Conservation (phyloP, 1,140 invertebrate genomes). For the Brachionus angularis region DNA sequence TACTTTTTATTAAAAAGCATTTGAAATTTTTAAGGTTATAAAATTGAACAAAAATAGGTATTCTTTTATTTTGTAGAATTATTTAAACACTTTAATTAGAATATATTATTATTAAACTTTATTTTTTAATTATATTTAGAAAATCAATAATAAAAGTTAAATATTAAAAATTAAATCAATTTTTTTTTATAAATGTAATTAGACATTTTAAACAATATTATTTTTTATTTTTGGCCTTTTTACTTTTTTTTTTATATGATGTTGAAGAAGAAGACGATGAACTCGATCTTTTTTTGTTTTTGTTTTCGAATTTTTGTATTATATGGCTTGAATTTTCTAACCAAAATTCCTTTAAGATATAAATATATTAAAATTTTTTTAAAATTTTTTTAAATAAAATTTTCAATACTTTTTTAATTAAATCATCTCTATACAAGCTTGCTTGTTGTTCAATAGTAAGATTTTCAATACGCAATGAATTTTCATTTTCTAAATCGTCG, state of each 20-base stretch:
- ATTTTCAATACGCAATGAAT: neutral
- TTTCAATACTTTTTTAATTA: neutral
- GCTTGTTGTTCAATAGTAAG: neutral
- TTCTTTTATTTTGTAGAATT: too few species aligned
- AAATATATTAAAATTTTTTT: neutral
- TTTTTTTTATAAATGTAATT: too few species aligned
- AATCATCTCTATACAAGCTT: neutral
- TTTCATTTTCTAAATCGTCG: constrained; percentile 19
- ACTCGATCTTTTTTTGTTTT: constrained; percentile 3
- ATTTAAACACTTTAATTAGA: too few species aligned
- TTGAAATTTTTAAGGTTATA: too few species aligned
- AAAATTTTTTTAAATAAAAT: neutral
- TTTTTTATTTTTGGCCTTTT: neutral
- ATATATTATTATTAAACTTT: too few species aligned
- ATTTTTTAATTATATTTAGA: too few species aligned
- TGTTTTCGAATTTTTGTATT: neutral
- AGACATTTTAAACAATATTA: too few species aligned
- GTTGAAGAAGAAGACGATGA: constrained; percentile 9
- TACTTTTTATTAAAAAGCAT: too few species aligned
- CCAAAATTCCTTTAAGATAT: neutral
- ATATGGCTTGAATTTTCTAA: neutral
- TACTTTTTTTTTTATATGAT: neutral
- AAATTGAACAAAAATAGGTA: too few species aligned
- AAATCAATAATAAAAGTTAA: too few species aligned
- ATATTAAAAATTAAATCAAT: too few species aligned